phyloP scores from a whole-genome alignment of 2,797 vertebrate species.

The Macropodus opercularis region DNA sequence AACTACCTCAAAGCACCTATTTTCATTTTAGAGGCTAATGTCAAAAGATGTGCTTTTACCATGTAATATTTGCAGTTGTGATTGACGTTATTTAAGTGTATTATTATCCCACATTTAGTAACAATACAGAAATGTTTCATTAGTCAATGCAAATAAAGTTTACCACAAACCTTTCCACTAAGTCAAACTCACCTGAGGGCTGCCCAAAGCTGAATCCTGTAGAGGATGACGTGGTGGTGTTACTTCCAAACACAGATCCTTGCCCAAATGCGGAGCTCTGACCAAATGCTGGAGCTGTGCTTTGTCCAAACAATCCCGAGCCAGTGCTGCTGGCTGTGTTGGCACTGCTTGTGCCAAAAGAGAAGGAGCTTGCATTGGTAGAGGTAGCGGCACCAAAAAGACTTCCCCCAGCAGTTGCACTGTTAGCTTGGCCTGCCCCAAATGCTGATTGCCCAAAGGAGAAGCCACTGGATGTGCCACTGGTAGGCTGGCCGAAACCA shows the following conservation, averaged over 20 bases:
- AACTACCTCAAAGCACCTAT: no score
- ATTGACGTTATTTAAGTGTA: background rate
- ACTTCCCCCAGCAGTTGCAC: slow-evolving; percentile 58
- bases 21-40: no score
- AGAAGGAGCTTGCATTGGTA: slow-evolving; percentile 85
- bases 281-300: slow-evolving; percentile 83
- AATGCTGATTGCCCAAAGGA: slow-evolving; percentile 84
- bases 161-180: background rate
- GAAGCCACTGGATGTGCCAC: slow-evolving; percentile 64
- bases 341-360: slow-evolving; percentile 80
- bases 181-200: slow-evolving; percentile 83
- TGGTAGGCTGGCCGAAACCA: slow-evolving; percentile 85
- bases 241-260: slow-evolving; percentile 84
- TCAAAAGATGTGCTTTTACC: background rate
- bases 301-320: slow-evolving; percentile 85
- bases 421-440: slow-evolving; percentile 61
- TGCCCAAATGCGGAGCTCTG: slow-evolving; percentile 89
- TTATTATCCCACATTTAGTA: background rate
- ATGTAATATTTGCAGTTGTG: background rate
- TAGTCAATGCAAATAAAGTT: background rate
- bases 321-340: slow-evolving; percentile 72
- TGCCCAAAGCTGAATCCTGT: slow-evolving; percentile 93
- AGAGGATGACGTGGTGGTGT: slow-evolving; percentile 86
- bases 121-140: background rate
- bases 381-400: slow-evolving; percentile 83